Evolutionary conservation across 2,113 vertebrate species (phyloP).

Genomic region (Leucopsar rothschildi): DNA sequence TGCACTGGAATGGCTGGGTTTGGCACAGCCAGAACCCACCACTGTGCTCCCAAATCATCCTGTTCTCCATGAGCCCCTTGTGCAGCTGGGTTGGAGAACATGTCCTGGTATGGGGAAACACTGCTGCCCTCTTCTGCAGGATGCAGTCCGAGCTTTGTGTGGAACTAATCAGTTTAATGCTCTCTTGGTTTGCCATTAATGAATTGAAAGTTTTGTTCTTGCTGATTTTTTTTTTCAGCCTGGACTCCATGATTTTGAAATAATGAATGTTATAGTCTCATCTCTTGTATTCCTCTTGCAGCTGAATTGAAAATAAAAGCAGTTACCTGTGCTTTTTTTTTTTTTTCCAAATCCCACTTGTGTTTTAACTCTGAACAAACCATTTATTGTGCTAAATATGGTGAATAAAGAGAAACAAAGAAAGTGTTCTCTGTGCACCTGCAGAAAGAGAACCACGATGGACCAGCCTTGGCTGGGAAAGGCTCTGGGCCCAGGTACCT

Average conservation of each 20-base stretch:
- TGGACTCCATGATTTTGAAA: background rate
- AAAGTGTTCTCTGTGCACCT: background rate
- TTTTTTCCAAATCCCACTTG: background rate
- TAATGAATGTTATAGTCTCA: background rate
- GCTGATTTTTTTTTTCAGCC: background rate
- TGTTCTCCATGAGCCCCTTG: accelerated
- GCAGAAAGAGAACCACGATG: background rate
- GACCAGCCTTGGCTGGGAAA: background rate
- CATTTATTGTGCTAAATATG: background rate
- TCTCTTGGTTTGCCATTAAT: background rate
- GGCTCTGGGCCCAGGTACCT: background rate
- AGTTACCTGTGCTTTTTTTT: background rate
- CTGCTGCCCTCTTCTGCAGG: background rate
- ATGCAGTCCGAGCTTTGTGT: background rate
- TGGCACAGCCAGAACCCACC: accelerated
- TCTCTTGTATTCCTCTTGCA: background rate
- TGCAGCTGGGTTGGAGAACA: background rate
- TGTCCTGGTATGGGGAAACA: background rate
- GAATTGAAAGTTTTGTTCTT: background rate
- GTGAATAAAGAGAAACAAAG: background rate
- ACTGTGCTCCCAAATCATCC: background rate
- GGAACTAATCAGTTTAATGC: background rate
- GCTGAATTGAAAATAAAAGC: background rate
- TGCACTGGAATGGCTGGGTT: accelerated
- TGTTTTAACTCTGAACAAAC: background rate